Evolutionary conservation across 2,113 vertebrate genomes (phyloP), one percentile per base, ranked within the genome.

Genomic region (Calyptomena viridis): DNA sequence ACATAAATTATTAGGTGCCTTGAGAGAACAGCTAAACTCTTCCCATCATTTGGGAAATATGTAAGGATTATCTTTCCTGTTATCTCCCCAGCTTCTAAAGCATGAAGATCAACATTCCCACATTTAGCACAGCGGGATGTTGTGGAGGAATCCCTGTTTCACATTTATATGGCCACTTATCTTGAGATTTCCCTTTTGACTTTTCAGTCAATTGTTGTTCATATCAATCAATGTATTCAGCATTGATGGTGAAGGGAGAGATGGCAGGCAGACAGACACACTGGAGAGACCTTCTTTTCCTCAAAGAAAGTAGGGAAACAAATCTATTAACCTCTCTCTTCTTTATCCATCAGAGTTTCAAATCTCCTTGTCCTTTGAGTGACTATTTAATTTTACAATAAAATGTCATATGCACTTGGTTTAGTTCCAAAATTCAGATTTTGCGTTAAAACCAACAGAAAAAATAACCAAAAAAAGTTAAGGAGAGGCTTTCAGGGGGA

Each of bases 301-400:
- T 91, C 63, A 69, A 76, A 82, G 49, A 39, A 95, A 95, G 17
- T 7, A 79, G 16, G 11, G 35, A 72, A 85, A 50, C 31, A 87
- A 91, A 89, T 79, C 19, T 78, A 11, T 76, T 64, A 73, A 89
- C 42, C 75, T 93, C 93, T 94, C 10, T 81, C 25, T 59, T 46
- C 19, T 76, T 94, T 88, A 84, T 84, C 21, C 25, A 39, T 44
- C 71, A 27, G 17, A 25, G 15, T 87, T 91, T 85, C 25, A 73
- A 63, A 91, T 84, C 49, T 95, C 79, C 63, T 89, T 91, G 78
- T 95, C 66, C 69, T 94, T 91, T 95, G 11, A 84, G 14, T 87
- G 27, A 77, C 33, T 90, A 66, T 90, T 87, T 89, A 79, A 30
- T 53, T 91, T 93, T 74, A 68, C 20, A 50, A 79, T 66, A 62